Evolutionary conservation across 2,113 vertebrate species (phyloP), one percentile per base, ranked within the genome.

Genomic region (Balaeniceps rex): DNA sequence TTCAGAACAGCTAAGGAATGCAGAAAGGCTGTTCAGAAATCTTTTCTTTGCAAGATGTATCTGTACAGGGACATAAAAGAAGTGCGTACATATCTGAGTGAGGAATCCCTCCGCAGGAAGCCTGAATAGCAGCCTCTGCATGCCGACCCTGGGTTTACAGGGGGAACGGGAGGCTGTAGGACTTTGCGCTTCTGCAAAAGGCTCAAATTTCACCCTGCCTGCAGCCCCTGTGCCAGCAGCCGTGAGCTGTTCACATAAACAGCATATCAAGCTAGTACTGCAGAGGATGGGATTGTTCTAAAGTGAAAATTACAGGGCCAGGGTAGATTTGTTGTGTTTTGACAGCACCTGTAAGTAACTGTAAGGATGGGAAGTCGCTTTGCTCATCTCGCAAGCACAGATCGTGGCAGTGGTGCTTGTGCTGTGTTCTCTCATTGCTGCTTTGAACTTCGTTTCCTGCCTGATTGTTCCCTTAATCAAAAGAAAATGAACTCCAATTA

Each of bases 131-230:
- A 14, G 25, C 31, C 52, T 5, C 26, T 7, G 66, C 2, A 4
- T 11, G 49, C 36, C 0, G 1, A 6, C 15, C 42, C 6, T 0
- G 9, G 23, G 5, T 13, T n/a, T 10, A 0, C 15, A 2, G 0
- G 2, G 40, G 57, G 23, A 55, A 3, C 0, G 4, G 4, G 55
- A 12, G 83, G 69, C 63, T 36, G 57, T 6, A 10, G 89, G 44
- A 28, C 25, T 29, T 18, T 9, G 58, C 2, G 1, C 14, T 5
- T 4, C 51, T 28, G 34, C 40, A 24, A 34, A 10, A 12, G 76
- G 19, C 24, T 38, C n/a, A 68, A 26, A 18, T 23, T 28, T 14
- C 25, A 8, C 15, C 36, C 28, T 2, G 24, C 3, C 12, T 4
- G 17, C 49, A 36, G 52, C 51, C 69, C 34, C 51, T 46, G 47